phyloP scores from a whole-genome alignment of 2,113 vertebrate species.

The Larimichthys crocea region DNA sequence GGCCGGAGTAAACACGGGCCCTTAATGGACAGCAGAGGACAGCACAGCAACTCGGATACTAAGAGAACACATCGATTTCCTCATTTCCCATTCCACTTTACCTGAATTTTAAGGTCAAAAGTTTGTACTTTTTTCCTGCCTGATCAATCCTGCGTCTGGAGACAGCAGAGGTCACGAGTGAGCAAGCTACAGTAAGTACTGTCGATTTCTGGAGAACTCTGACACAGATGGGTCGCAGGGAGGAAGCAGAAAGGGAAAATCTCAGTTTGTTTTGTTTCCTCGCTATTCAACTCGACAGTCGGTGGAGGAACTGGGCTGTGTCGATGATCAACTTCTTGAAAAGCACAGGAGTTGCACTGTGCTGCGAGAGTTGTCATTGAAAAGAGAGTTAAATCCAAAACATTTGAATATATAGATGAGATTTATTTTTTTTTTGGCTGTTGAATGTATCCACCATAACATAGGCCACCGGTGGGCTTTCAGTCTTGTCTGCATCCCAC shows the following conservation, averaged over 20 bases:
- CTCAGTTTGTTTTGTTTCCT: not conserved
- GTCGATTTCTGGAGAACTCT: not conserved
- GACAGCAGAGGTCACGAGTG: conserved; percentile 25
- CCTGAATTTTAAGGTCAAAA: conserved; percentile 40
- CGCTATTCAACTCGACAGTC: not conserved
- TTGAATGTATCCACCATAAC: not conserved
- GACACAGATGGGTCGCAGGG: not conserved
- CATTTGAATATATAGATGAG: conserved; percentile 12
- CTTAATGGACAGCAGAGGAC: conserved; percentile 61
- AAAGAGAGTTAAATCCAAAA: conserved; percentile 30
- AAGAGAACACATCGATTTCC: conserved; percentile 52
- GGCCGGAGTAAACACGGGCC: conserved; percentile 64
- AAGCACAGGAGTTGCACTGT: not conserved
- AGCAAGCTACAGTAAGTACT: conserved; percentile 6
- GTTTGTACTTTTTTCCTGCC: conserved; percentile 24
- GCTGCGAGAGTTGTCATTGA: not conserved
- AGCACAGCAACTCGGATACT: conserved; percentile 28
- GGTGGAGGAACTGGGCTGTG: not conserved
- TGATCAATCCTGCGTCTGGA: conserved; percentile 10
- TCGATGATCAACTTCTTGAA: not conserved
- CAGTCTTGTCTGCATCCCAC: conserved; percentile 34
- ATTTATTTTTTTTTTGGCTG: not conserved
- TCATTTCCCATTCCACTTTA: conserved; percentile 49
- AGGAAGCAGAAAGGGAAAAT: conserved; percentile 1
- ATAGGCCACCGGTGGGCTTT: conserved; percentile 32